Base-by-base conservation (phyloP, 2,797 vertebrate genomes). In the Micromesistius poutassou region DNA sequence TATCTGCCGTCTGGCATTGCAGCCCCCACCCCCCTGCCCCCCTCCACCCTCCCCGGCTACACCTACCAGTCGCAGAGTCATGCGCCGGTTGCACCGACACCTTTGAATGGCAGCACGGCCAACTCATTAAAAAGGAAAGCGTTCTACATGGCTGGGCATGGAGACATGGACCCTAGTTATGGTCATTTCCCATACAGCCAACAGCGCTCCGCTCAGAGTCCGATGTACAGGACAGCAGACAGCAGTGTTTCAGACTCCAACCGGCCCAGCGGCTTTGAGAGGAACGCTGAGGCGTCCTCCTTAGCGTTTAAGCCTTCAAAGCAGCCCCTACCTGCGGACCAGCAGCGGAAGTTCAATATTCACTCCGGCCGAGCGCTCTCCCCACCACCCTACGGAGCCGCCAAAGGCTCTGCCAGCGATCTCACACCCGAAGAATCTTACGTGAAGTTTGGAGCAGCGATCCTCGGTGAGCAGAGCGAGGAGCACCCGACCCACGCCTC, bases 51-150 rank as follows among this genome's bases (percentile, higher is more conserved):
- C 82, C 95, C 97, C 50, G 95, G 97, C 90, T 99, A 99, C 90
- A 95, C 95, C 88, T 99, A 98, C 94, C 97, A 98, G 93, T 94
- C 96, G 83, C 97, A 98, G 46, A 95, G 93, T 82, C 95, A 98
- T 83, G 95, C 97, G 0, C 97, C 98, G 62, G 97, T 99, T 13
- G 95, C 97, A 0, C 96, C 97, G 0, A 96, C 97, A 55, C 96
- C 97, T 90, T 94, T 99, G 92, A 95, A 96, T 82, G 97, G 97
- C 91, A 97, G 95, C 92, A 96, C 97, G 4, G 96, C 97, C 85
- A 97, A 95, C 92, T 97, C 97, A 84, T 95, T 99, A 90, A 99
- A 99, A 94, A 95, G 98, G 88, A 99, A 99, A 95, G 98, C 98
- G 92, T 99, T 99, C 94, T 99, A 98, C 87, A 99, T 99, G 97